A percentile compares a stretch with the other conserved stretches of the same genome.
phyloP scores from a whole-genome alignment of 2,888 invertebrate species.

The Tiliacea aurago region DNA sequence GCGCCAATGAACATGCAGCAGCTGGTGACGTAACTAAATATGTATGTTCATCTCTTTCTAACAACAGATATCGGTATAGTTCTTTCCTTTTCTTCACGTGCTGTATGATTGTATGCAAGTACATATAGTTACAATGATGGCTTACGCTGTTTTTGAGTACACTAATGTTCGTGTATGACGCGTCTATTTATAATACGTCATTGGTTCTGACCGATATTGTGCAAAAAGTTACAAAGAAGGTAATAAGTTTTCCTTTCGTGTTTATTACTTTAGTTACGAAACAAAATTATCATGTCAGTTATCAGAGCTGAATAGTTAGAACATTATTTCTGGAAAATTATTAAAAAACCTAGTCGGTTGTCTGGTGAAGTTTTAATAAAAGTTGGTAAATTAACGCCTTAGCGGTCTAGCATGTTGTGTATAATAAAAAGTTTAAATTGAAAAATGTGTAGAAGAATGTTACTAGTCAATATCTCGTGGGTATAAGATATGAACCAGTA shows the following conservation, averaged over 20 bases:
- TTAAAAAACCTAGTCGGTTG: neutral
- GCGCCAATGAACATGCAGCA: too few species aligned
- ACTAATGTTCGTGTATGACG: too few species aligned
- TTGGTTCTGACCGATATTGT: neutral
- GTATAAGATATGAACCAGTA: neutral
- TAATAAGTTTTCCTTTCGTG: neutral
- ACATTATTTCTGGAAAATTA: constrained; percentile 31
- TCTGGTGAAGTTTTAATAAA: constrained; percentile 16
- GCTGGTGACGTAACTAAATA: too few species aligned
- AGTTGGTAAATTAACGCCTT: constrained; percentile 16
- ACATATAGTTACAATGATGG: too few species aligned
- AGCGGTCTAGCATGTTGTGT: constrained; percentile 9
- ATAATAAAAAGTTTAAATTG: constrained; percentile 19
- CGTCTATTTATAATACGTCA: too few species aligned
- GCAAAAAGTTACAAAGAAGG: neutral
- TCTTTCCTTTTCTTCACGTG: too few species aligned
- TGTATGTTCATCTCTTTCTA: too few species aligned
- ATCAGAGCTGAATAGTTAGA: constrained; percentile 24
- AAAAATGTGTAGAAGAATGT: constrained; percentile 10
- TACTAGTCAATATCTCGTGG: constrained; percentile 84
- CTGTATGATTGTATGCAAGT: too few species aligned
- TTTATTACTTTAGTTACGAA: constrained; percentile 7
- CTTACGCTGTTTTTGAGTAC: too few species aligned
- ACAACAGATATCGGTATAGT: too few species aligned
- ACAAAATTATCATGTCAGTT: constrained; percentile 20